phyloP scores from a whole-genome alignment of 1,140 invertebrate species.

The Cydia splendana region DNA sequence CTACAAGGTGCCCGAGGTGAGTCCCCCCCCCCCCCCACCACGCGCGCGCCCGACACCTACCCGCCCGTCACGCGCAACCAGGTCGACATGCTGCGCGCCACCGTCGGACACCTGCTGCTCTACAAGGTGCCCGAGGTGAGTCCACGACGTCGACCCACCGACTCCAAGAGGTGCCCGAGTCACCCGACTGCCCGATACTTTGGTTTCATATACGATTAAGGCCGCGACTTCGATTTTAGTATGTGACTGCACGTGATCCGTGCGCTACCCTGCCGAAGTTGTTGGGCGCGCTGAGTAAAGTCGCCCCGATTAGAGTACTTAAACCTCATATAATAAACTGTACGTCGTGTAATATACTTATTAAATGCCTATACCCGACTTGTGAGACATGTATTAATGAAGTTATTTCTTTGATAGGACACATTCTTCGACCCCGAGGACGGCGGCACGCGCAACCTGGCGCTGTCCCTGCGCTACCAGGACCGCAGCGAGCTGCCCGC shows the following conservation, averaged over 20 bases:
- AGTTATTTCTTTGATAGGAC: slow-evolving; percentile 80
- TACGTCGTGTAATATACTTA: too few relatives aligned
- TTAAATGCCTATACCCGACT: too few relatives aligned
- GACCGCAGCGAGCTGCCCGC: slow-evolving; percentile 84
- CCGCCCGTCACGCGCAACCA: slow-evolving; percentile 89
- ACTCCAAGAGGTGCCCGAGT: slow-evolving; percentile 84
- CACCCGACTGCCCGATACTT: slow-evolving; percentile 69
- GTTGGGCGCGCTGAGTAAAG: too few relatives aligned
- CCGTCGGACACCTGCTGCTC: slow-evolving; percentile 87
- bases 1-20: slow-evolving; percentile 88
- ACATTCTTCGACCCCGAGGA: slow-evolving; percentile 95
- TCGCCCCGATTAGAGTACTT: neutral
- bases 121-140: slow-evolving; percentile 54
- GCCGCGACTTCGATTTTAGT: too few relatives aligned
- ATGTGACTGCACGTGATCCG: too few relatives aligned
- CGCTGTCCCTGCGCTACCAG: slow-evolving; percentile 86
- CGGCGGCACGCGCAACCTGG: slow-evolving; percentile 86
- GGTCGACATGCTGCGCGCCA: slow-evolving; percentile 90
- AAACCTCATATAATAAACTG: neutral
- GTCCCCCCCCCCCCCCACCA: too few relatives aligned
- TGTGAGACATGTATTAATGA: too few relatives aligned
- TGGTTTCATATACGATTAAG: too few relatives aligned
- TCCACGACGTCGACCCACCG: slow-evolving; percentile 61
- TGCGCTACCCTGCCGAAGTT: too few relatives aligned
- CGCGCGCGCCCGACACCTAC: slow-evolving; percentile 80